phyloP scores from a whole-genome alignment of 2,113 vertebrate species.

The Mobula hypostoma region DNA sequence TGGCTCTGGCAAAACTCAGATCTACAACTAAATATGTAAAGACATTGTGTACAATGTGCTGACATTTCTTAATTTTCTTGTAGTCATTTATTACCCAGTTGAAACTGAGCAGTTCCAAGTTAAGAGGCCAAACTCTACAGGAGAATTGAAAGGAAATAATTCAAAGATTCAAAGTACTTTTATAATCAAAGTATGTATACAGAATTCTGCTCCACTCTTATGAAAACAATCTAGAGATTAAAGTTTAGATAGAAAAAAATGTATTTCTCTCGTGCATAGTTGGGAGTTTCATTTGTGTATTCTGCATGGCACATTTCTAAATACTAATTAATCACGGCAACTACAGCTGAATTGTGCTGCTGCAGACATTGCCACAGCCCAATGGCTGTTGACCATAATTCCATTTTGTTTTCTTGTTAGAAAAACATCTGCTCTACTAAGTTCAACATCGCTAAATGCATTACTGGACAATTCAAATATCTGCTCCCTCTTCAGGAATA shows the following conservation, averaged over 20 bases:
- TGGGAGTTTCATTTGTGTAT: not conserved
- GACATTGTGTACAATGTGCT: not conserved
- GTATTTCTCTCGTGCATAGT: not conserved
- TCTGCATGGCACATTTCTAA: constrained; percentile 16
- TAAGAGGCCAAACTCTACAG: not conserved
- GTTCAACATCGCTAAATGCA: not conserved
- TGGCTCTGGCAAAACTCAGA: not conserved
- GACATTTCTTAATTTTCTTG: not conserved
- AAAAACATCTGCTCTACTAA: not conserved
- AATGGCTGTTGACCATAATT: not conserved
- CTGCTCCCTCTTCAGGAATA: not conserved
- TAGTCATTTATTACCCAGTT: not conserved
- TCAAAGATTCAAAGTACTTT: too few relatives aligned
- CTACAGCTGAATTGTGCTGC: not conserved
- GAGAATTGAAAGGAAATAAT: constrained; percentile 11
- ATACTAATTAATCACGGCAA: constrained; percentile 3
- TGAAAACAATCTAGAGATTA: not conserved
- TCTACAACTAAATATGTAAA: not conserved
- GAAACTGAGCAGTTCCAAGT: not conserved
- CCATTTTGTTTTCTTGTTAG: not conserved
- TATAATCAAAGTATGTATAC: too few relatives aligned
- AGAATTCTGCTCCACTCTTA: not conserved
- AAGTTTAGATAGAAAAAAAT: constrained; percentile 24
- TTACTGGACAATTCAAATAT: not conserved
- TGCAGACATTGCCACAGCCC: not conserved